Base-by-base conservation (phyloP, 2,113 vertebrate genomes). In the Pygoscelis adeliae region DNA sequence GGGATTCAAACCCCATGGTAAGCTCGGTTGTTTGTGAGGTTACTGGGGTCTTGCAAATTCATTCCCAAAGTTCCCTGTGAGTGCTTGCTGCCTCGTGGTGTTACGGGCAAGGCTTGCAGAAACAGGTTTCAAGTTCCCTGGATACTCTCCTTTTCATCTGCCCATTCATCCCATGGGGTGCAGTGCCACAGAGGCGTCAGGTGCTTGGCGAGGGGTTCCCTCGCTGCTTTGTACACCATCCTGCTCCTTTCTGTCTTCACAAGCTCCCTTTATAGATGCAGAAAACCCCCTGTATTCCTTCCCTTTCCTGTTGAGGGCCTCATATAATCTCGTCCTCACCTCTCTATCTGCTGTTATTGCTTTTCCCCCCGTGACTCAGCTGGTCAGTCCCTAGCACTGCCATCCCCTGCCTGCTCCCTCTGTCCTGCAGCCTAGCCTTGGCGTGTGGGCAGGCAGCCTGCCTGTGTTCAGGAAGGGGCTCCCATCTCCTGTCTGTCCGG, bases 121-220 rank as follows among this genome's bases (percentile, higher is more conserved):
- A 13, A 2, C 20, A 32, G 22, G 15, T 44, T 87, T 52, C 6
- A 3, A 2, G 32, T 40, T 17, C 7, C 32, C 9, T 0, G 0
- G 27, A 15, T 40, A 42, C 20, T 4, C 3, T 87, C 14, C 29
- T 14, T 36, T 59, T 27, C 49, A 15, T 34, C 8, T 23, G 13
- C 38, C 40, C 0, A 0, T 32, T 46, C 27, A 8, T 44, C 21
- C 44, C 14, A 0, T 5, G 42, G 42, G 25, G 27, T 29, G 32
- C 62, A 1, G 55, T 61, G 40, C 36, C 42, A 65, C 42, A 10
- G 61, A 70, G 40, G 34, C 0, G 0, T 14, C 10, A 7, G 67
- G 15, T n/a, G 25, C 53, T 23, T 9, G 12, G 15, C 2, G 7
- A 36, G 2, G 1, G 27, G 16, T 25, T 76, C 29, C 32, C n/a